Conservation (phyloP, 2,113 vertebrate species). For the human region DNA sequence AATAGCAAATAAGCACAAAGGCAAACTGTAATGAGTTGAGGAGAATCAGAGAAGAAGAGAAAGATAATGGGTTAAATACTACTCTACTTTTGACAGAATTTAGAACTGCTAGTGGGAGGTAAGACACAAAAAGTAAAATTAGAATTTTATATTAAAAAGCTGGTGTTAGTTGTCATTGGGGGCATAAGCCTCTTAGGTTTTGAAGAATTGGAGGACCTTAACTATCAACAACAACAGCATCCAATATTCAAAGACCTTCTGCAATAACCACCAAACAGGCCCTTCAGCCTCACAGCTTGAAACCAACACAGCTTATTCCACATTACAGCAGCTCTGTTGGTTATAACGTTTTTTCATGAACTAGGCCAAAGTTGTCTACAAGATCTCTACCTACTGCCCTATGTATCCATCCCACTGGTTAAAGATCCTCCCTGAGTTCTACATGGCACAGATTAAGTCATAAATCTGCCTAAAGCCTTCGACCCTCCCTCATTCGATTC, state of each 20-base stretch:
- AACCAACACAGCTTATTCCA: not conserved
- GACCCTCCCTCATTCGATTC: not conserved
- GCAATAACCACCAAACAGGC: not conserved
- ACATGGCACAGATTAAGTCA: not conserved
- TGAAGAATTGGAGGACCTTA: not conserved
- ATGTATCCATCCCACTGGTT: not conserved
- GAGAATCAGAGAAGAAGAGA: not conserved
- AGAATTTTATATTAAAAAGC: constrained; percentile 1
- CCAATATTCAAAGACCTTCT: not conserved
- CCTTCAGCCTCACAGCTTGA: not conserved
- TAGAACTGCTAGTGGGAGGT: not conserved
- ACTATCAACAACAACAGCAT: too few species aligned
- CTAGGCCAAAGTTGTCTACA: not conserved
- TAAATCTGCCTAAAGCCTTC: not conserved
- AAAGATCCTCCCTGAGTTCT: not conserved
- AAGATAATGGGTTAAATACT: not conserved
- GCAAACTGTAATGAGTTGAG: not conserved
- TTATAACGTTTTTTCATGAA: not conserved
- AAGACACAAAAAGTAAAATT: not conserved
- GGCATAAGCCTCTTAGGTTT: not conserved
- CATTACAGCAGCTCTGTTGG: not conserved
- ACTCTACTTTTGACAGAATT: not conserved
- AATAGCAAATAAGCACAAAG: not conserved
- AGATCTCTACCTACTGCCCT: not conserved
- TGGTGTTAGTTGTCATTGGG: not conserved